Evolutionary conservation across 1,140 invertebrate species (phyloP).

Genomic region (Hycleus phaleratus): DNA sequence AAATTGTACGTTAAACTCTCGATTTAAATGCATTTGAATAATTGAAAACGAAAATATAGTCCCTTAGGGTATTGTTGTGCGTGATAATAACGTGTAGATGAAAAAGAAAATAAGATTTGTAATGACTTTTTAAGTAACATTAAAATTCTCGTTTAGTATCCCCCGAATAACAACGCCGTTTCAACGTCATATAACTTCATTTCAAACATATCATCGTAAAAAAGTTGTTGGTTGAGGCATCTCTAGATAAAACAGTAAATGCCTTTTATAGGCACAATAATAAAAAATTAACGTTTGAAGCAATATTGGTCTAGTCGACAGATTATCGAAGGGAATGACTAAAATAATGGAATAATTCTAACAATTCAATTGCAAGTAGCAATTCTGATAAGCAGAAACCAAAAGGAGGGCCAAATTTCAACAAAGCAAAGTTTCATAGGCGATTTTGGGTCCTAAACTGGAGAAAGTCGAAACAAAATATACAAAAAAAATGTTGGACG

Average conservation of each 20-base stretch:
- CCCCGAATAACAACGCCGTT: neutral
- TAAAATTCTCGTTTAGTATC: neutral
- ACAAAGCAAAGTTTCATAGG: too few species aligned
- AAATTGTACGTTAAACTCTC: neutral
- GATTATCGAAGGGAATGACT: too few species aligned
- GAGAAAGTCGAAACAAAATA: too few species aligned
- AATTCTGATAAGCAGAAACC: too few species aligned
- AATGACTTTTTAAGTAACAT: conserved; percentile 1
- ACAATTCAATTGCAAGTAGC: too few species aligned
- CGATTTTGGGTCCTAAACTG: too few species aligned
- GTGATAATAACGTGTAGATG: conserved; percentile 1
- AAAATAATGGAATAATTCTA: too few species aligned
- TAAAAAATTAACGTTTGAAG: neutral
- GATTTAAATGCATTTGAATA: conserved; percentile 10
- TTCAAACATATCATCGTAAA: neutral
- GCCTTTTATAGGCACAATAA: conserved; percentile 2
- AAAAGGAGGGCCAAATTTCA: too few species aligned
- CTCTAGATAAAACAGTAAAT: conserved; percentile 4
- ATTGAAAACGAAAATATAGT: conserved; percentile 1
- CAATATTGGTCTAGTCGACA: too few species aligned
- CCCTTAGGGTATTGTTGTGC: neutral
- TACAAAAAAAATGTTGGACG: too few species aligned
- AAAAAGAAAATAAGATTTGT: conserved; percentile 8
- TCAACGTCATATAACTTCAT: too few species aligned
- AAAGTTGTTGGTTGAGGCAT: conserved; percentile 9